A percentile compares a stretch with the other conserved stretches of the same genome.
These are phyloP conservation scores for Eupithecia exiguata DNA, from an alignment of 2,888 invertebrate species.

Conservation along the genomic window DNA sequence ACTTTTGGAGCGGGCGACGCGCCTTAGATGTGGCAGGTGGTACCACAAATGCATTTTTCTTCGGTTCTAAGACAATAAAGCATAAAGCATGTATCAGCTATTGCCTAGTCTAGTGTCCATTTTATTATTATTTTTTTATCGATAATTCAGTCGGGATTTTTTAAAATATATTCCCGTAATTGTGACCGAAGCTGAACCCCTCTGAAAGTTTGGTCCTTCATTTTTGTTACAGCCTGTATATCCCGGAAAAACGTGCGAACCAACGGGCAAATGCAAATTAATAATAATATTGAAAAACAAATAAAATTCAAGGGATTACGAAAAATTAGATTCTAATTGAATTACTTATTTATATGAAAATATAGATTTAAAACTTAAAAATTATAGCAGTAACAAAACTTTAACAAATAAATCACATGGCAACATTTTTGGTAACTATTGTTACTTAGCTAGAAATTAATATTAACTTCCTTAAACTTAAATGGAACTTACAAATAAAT, in stretches of 20 bases:
- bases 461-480: not conserved
- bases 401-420: constrained; percentile 25
- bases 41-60: too few relatives aligned
- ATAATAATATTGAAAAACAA: not conserved
- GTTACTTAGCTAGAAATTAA: constrained; percentile 12
- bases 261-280: not conserved
- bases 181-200: too few relatives aligned
- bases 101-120: too few relatives aligned
- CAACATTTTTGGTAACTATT: constrained; percentile 29
- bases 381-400: constrained; percentile 27
- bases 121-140: too few relatives aligned
- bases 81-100: too few relatives aligned
- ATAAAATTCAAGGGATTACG: not conserved
- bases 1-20: too few relatives aligned
- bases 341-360: not conserved
- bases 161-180: too few relatives aligned
- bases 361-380: constrained; percentile 9
- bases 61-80: too few relatives aligned
- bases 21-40: too few relatives aligned
- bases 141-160: too few relatives aligned
- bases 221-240: too few relatives aligned
- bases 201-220: too few relatives aligned
- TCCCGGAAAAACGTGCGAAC: not conserved
- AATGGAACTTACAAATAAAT: not conserved
- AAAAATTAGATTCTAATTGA: not conserved